Percentiles rank a stretch among this genome's conserved stretches.
Evolutionary conservation across 1,140 invertebrate species (phyloP).

Genomic region (Apis laboriosa): DNA sequence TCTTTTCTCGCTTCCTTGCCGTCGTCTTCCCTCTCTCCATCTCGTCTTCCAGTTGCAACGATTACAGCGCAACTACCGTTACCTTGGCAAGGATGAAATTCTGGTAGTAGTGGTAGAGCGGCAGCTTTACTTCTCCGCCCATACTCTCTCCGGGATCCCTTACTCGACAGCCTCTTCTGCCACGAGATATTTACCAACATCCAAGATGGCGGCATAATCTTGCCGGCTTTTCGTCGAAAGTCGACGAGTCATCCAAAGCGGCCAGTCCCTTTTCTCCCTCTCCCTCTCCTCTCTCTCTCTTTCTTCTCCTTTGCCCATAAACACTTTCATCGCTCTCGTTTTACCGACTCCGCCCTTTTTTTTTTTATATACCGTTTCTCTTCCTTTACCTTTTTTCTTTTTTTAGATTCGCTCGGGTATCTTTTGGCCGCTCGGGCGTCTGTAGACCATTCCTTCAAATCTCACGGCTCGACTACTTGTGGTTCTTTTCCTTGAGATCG

Average conservation of each 20-base stretch:
- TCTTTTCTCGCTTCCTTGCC: slow-evolving; percentile 17
- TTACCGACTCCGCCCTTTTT: slow-evolving; percentile 48
- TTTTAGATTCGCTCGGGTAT: neutral
- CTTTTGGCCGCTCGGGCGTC: neutral
- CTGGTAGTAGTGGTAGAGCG: slow-evolving; percentile 14
- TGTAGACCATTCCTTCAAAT: neutral
- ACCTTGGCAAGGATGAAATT: neutral
- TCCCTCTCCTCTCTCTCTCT: neutral
- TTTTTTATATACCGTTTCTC: slow-evolving; percentile 20
- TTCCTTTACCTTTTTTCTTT: neutral
- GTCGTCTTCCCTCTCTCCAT: slow-evolving; percentile 5
- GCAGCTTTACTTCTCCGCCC: slow-evolving; percentile 63
- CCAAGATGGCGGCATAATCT: slow-evolving; percentile 80
- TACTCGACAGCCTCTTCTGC: slow-evolving; percentile 66
- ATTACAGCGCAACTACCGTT: slow-evolving; percentile 40
- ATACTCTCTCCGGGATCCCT: slow-evolving; percentile 46
- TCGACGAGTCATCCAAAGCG: slow-evolving; percentile 70
- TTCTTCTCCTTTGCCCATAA: slow-evolving; percentile 45
- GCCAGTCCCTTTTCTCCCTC: slow-evolving; percentile 40
- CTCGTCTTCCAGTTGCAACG: slow-evolving; percentile 36
- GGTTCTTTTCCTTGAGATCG: neutral
- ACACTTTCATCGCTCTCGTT: slow-evolving; percentile 63
- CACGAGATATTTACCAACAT: slow-evolving; percentile 80
- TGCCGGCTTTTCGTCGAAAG: slow-evolving; percentile 69
- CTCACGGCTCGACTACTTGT: too few relatives aligned